Evolutionary conservation across 2,113 vertebrate species (phyloP).

Genomic region (Thunnus thynnus): DNA sequence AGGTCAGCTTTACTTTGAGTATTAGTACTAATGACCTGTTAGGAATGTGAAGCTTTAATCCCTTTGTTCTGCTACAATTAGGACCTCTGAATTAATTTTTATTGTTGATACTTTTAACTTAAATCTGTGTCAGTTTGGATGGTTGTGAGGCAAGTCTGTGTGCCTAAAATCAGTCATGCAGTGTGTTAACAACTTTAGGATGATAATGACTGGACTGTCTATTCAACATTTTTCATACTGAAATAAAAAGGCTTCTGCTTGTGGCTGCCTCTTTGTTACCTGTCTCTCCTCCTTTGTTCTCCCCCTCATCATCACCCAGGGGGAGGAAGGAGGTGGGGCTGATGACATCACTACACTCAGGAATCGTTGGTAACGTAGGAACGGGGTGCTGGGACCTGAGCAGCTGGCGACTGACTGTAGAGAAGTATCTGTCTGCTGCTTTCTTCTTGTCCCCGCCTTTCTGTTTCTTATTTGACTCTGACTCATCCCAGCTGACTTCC

Average conservation of each 20-base stretch:
- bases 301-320: slow-evolving; percentile 39
- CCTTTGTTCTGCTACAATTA: background rate
- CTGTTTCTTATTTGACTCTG: slow-evolving; percentile 80
- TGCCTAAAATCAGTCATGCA: too few relatives aligned
- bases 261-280: slow-evolving; percentile 47
- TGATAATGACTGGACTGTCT: too few relatives aligned
- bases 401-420: slow-evolving; percentile 79
- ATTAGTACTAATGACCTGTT: background rate
- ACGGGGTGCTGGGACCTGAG: slow-evolving; percentile 77
- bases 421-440: slow-evolving; percentile 88
- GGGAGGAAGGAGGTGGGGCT: slow-evolving; percentile 76
- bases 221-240: too few relatives aligned
- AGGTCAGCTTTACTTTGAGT: background rate
- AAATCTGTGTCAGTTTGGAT: background rate
- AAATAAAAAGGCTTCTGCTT: background rate
- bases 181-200: too few relatives aligned
- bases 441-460: slow-evolving; percentile 52
- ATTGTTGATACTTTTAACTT: too few relatives aligned
- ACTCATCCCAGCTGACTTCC: slow-evolving; percentile 87
- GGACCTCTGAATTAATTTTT: background rate
- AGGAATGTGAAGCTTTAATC: background rate
- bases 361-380: slow-evolving; percentile 20
- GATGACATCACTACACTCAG: slow-evolving; percentile 21
- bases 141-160: too few relatives aligned
- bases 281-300: slow-evolving; percentile 27